Base-by-base conservation (phyloP, 2,888 invertebrate genomes). In the Trisateles emortualis region DNA sequence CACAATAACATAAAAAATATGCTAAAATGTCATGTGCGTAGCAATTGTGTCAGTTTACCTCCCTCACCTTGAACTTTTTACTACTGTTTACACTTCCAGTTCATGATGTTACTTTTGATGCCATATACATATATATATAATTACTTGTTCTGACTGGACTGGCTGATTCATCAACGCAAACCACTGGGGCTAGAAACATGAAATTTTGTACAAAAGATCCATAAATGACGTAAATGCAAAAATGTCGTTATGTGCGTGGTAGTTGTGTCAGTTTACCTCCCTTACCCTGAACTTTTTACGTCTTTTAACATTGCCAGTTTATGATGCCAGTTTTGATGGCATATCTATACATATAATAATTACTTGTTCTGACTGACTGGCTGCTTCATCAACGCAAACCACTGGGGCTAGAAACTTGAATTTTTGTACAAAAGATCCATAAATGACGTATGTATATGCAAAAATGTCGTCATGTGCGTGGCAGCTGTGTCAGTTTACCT, bases 261-360 rank as follows among this genome's bases (percentile, higher is more conserved):
- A 38, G 10, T 52, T 52, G 41, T 51, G 39, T 53, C 48, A 52
- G 46, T 41, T 56, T 16, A 45, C 16, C 14, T 19, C 11, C 16
- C 32, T 56, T 42, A 57, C 59, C 69, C 64, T 68, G 57, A 67
- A 58, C 55, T 61, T 57, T 44, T 65, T 39, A 48, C 38, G 51
- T 52, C 46, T 38, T 22, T 50, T 51, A 42, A 40, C 44, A 45
- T 53, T 52, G 51, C 32, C 45, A 48, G 51, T 29, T 39, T 32
- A 44, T 46, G 26, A 47, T 17, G 26, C 10, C 43, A 13, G 32
- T 43, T 39, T 43, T 1, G 45, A 54, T 65, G 54, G n/a, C n/a
- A n/a, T n/a, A n/a, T n/a, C n/a, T n/a, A n/a, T n/a, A n/a, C n/a
- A n/a, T n/a, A n/a, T n/a, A n/a, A n/a, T n/a, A n/a, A n/a, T n/a